Evolutionary conservation across 2,888 invertebrate species (phyloP), one percentile per base, ranked within the genome.

Genomic region (Pseudococcus longispinus): DNA sequence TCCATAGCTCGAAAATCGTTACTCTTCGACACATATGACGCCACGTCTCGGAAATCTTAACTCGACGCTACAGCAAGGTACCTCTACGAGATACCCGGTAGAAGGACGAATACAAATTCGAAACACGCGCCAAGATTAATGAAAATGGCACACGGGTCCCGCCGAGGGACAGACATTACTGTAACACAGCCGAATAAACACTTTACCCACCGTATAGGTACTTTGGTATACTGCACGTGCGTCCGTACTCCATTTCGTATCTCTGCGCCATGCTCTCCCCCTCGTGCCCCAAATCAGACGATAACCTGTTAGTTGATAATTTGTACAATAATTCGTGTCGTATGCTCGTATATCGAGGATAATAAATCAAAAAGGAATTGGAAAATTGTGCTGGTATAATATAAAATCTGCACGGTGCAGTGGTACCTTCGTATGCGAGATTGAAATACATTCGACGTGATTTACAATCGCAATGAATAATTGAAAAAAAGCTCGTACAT

Each of bases 71-170:
- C 9, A 15, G 2, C 60, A 23, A 60, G 60, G 1, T 60, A 60
- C 23, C 60, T 60, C 60, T 1, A 55, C 5, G 9, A 23, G 13
- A 11, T 60, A 60, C 23, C 60, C 20, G 23, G 60, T 9, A 23
- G 13, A 23, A 23, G 23, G 29, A 70, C 70, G 70, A 29, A 70
- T 70, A 70, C 32, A 70, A 70, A 70, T 70, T 70, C 70, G 70
- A 29, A 29, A 70, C 70, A 70, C 70, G 70, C 29, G 70, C 70
- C 29, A 70, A 70, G 70, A 70, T 70, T 70, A 70, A 70, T 70
- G 70, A 70, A 70, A 70, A 70, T 29, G 18, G 70, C 15, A 32
- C 15, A 70, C 70, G n/a, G 65, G 65, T 65, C 13, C 51, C 26
- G 70, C 29, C 70, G 18, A 70, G 29, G 70, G 70, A 70, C 70